Conservation (phyloP, 2,113 vertebrate species). For the Prunella fulvescens region DNA sequence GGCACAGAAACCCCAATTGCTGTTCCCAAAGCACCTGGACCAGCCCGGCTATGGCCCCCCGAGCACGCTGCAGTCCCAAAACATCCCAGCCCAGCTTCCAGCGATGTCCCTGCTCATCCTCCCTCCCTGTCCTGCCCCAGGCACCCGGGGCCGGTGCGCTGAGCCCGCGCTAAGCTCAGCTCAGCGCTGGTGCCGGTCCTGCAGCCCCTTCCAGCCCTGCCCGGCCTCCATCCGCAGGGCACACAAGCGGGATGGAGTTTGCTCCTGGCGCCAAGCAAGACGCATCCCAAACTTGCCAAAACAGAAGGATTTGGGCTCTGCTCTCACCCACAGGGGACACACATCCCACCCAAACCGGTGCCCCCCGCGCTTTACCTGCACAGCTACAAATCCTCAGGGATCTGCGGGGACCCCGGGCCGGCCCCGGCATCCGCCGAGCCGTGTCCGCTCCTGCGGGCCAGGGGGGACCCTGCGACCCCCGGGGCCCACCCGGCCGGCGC, state of each 20-base stretch:
- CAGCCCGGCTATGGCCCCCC: fast-evolving
- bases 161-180: not conserved
- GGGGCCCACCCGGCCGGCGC: not conserved
- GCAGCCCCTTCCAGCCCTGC: not conserved
- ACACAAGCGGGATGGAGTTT: not conserved
- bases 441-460: not conserved
- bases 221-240: not conserved
- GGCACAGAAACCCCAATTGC: fast-evolving
- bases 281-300: not conserved
- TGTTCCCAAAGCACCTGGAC: not conserved
- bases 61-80: fast-evolving
- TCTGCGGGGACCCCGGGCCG: not conserved
- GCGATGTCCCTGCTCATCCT: fast-evolving
- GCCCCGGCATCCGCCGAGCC: not conserved
- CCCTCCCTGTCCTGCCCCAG: not conserved
- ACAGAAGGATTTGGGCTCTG: not conserved
- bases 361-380: not conserved
- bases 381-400: not conserved
- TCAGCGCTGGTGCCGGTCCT: not conserved
- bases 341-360: not conserved
- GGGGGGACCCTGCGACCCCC: not conserved
- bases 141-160: fast-evolving
- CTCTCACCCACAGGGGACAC: not conserved
- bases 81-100: fast-evolving
- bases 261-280: not conserved